Conservation (phyloP, 2,888 invertebrate genomes). For the Siphlonurus alternatus region DNA sequence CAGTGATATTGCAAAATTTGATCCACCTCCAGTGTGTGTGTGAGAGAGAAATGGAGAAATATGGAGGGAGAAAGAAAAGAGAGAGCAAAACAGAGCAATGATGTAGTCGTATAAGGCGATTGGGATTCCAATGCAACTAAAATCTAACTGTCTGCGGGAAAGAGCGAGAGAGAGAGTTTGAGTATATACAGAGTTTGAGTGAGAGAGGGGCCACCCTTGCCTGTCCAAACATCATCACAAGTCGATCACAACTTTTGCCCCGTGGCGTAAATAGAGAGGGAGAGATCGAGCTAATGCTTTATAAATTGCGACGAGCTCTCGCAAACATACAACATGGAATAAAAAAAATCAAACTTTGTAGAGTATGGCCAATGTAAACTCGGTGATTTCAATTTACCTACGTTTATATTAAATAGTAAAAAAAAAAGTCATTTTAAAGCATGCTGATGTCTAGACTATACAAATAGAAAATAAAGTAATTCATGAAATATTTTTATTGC, state of each 20-base stretch:
- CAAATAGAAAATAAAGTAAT: not conserved
- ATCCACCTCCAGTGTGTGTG: not conserved
- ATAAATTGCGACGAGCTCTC: not conserved
- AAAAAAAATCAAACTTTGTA: not conserved
- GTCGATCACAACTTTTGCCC: conserved; percentile 2
- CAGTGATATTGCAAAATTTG: not conserved
- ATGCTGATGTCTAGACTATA: not conserved
- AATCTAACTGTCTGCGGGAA: too few species aligned
- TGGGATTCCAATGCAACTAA: too few species aligned
- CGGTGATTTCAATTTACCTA: not conserved
- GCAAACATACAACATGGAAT: not conserved
- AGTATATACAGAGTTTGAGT: not conserved
- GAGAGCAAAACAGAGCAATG: not conserved
- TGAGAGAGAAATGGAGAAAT: not conserved
- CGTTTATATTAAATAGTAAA: not conserved
- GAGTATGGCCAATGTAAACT: not conserved
- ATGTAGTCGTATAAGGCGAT: not conserved
- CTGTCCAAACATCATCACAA: conserved; percentile 4
- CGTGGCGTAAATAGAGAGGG: not conserved
- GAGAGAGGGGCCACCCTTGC: not conserved
- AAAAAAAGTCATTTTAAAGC: not conserved
- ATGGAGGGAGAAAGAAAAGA: not conserved
- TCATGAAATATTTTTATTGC: too few species aligned
- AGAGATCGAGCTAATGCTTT: not conserved
- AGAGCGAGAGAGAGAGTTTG: not conserved